Evolutionary conservation across 2,888 invertebrate genomes (phyloP).

Genomic region (Pyralis farinalis): DNA sequence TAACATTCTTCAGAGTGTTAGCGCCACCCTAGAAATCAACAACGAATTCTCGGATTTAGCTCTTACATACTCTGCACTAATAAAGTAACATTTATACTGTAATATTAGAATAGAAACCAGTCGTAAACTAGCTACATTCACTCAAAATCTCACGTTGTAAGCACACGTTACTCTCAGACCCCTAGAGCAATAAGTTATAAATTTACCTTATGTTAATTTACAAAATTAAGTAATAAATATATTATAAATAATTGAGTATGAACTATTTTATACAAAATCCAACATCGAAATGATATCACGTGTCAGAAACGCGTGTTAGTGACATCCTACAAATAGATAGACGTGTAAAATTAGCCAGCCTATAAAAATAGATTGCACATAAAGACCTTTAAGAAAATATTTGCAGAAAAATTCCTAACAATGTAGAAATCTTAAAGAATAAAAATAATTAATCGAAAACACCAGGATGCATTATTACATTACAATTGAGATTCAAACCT

Average conservation of each 20-base stretch:
- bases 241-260: slow-evolving; percentile 65
- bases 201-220: slow-evolving; percentile 63
- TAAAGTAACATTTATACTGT: slow-evolving; percentile 44
- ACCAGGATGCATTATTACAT: background rate
- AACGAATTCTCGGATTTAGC: slow-evolving; percentile 25
- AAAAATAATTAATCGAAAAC: slow-evolving; percentile 9
- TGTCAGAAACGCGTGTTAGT: slow-evolving; percentile 38
- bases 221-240: slow-evolving; percentile 73
- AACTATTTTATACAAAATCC: slow-evolving; percentile 75
- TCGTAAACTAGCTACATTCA: slow-evolving; percentile 63
- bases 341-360: slow-evolving; percentile 56
- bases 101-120: slow-evolving; percentile 57
- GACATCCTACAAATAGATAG: slow-evolving; percentile 24
- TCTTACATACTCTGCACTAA: slow-evolving; percentile 38
- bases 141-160: slow-evolving; percentile 61
- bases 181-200: slow-evolving; percentile 58
- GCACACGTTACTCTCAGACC: slow-evolving; percentile 56
- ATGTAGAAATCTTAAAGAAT: slow-evolving; percentile 17
- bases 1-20: slow-evolving; percentile 16
- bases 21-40: slow-evolving; percentile 27
- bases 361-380: slow-evolving; percentile 78
- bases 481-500: background rate
- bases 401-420: slow-evolving; percentile 38
- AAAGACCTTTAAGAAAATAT: slow-evolving; percentile 64
- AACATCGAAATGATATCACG: slow-evolving; percentile 70